Evolutionary conservation across 2,113 vertebrate genomes (phyloP), one percentile per base, ranked within the genome.

Genomic region (Phalacrocorax carbo): DNA sequence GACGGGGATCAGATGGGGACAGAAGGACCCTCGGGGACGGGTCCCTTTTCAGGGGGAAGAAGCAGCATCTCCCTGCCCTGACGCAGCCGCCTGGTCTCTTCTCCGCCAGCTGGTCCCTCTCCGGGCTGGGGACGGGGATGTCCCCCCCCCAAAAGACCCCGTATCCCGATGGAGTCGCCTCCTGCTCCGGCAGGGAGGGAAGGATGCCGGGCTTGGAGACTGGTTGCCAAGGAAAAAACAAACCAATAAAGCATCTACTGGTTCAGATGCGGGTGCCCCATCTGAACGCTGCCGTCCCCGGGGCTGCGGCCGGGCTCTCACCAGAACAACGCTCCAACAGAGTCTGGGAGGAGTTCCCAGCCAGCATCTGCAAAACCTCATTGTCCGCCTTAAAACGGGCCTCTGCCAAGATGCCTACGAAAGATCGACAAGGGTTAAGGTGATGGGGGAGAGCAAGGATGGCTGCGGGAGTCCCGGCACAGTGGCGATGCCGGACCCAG

Each of bases 241-340:
- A 17, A 11, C 42, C 42, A 9, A 64, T 3, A 5, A 61, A 78
- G 64, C 75, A 22, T 54, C 82, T 51, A 34, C 71, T 3, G 52
- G 85, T 86, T 86, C 75, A 48, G 93, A 85, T 51, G 57, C 1
- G 18, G 75, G 32, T 9, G 20, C 5, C 32, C 20, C 90, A 68
- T 86, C 86, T 15, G 85, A 91, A 83, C 29, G 26, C 29, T 2
- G 58, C 77, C 26, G 9, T 27, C 52, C 15, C 40, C 48, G 44
- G 29, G 42, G 66, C 68, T 64, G 60, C 14, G 10, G 61, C 80
- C 18, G 40, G 80, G 65, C 54, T 68, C 94, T 95, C 94, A 93
- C 94, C 94, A 4, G 94, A 76, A 71, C 94, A 95, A 7, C 79
- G 94, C 42, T 95, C 94, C 91, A 93, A 21, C 7, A 91, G 94